Base-by-base conservation (phyloP, 2,113 vertebrate species). In the Sceloporus undulatus region DNA sequence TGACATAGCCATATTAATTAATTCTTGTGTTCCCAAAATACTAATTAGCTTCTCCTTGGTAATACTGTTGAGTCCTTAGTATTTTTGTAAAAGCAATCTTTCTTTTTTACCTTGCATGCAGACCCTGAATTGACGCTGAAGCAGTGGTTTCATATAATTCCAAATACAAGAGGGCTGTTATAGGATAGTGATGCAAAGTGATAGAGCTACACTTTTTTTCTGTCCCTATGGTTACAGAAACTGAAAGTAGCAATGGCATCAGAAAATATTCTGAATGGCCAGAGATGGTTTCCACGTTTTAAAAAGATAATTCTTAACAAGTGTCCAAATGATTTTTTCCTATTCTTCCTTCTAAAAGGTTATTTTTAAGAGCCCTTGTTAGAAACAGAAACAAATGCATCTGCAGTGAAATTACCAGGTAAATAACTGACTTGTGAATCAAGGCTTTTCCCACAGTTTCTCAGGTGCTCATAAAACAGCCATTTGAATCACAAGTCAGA, bases 91-190 rank as follows among this genome's bases (percentile, higher is more conserved):
- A 48, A 48, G 7, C 48, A 48, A 6, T 48, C 48, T 48, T 48
- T 48, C 34, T 78, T 86, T 86, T 14, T 70, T 21, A 70, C 70
- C 29, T 80, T 87, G 54, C 66, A 56, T n/a, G 9, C 29, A 87
- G 62, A 34, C 68, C 19, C 66, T 80, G n/a, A 56, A 73, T 56
- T 25, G 34, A 54, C 70, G 34, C 54, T 25, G 23, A 59, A 11
- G 21, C 54, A 85, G 25, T 73, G 27, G 25, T 19, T 76, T 77
- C 38, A 77, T n/a, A 3, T 48, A 21, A 77, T n/a, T 85, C 19
- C 27, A 85, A n/a, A 62, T 77, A 38, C 84, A 77, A 23, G 23
- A 77, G 40, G 21, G 18, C 62, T 73, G 25, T 79, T 87, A 71
- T 13, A n/a, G 68, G 18, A 48, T 73, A n/a, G 4, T 80, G 23